Base-by-base conservation (phyloP, 2,888 invertebrate species). In the Drosophila birchii region DNA sequence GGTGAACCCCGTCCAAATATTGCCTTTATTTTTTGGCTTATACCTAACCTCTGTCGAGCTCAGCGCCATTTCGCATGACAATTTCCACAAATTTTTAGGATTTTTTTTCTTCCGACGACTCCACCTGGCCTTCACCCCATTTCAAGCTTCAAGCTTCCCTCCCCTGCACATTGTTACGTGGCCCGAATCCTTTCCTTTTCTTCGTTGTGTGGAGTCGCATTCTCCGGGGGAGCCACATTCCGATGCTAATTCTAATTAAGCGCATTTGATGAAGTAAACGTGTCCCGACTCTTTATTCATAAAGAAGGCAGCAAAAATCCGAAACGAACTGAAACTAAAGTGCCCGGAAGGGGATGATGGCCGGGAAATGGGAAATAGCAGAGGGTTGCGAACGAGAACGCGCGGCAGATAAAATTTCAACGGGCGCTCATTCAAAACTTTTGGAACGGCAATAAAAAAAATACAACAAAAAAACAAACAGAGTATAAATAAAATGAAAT, bases 251-350 rank as follows among this genome's bases (percentile, higher is more conserved):
- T 80, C 80, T 80, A 80, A 80, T 80, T 80, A 80, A 81, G 80
- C 80, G 80, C 78, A 79, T 81, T 81, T 80, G 81, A 80, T 80
- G 80, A 81, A 79, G 82, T 78, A 79, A 79, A 81, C 79, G 79
- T 79, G 79, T 78, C 76, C 73, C 56, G 81, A 61, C 75, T 72
- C 66, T 69, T 68, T 79, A 70, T 77, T 81, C 75, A 82, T 79
- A 79, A 81, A 68, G 81, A 62, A 55, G 51, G 59, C 60, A 54
- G 54, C 44, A 20, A 32, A 45, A 32, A 49, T 38, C 32, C 49
- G 23, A 26, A 72, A 56, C 34, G 56, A 53, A 59, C 36, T 34
- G 69, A 57, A 70, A 70, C 62, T 44, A 47, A 69, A 32, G 59
- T 39, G 34, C n/a, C 36, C 14, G 8, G 14, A 36, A 23, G 11